Evolutionary conservation across 2,113 vertebrate species (phyloP).

Genomic region (Strigops habroptila): DNA sequence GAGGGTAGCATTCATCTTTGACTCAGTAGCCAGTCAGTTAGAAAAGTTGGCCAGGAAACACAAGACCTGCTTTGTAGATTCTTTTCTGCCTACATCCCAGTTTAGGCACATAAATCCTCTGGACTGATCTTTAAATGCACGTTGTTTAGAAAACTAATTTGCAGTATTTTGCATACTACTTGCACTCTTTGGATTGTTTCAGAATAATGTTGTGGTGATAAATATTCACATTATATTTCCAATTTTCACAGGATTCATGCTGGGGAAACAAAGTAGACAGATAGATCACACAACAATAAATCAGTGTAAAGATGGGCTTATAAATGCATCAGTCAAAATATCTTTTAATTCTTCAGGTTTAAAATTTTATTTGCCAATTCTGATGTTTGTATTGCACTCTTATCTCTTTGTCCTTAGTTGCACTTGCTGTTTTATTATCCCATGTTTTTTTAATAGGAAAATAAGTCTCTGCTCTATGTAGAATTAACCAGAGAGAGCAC

Average conservation of each 20-base stretch:
- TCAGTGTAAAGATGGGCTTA: not conserved
- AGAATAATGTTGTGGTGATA: not conserved
- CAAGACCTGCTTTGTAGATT: not conserved
- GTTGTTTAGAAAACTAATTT: slow-evolving; percentile 20
- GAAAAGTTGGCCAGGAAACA: not conserved
- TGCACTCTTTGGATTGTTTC: not conserved
- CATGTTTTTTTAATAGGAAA: slow-evolving; percentile 30
- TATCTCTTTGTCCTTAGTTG: slow-evolving; percentile 38
- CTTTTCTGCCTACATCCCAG: not conserved
- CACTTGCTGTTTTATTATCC: slow-evolving; percentile 31
- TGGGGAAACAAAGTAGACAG: not conserved
- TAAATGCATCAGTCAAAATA: slow-evolving; percentile 1
- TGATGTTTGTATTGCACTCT: not conserved
- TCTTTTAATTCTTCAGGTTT: slow-evolving; percentile 5
- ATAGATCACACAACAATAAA: not conserved
- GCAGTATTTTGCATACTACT: not conserved
- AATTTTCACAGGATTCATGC: not conserved
- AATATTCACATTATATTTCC: slow-evolving; percentile 15
- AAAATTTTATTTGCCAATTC: not conserved
- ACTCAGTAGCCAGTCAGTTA: not conserved
- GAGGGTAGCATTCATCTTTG: not conserved
- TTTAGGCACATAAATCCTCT: not conserved
- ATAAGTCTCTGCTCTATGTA: not conserved
- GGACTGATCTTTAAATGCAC: not conserved
- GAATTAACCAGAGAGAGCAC: slow-evolving; percentile 24